A percentile compares a stretch with the other conserved stretches of the same genome.
These are phyloP conservation scores for Thunnus albacares DNA, from an alignment of 2,797 vertebrate genomes.

Conservation along the genomic window DNA sequence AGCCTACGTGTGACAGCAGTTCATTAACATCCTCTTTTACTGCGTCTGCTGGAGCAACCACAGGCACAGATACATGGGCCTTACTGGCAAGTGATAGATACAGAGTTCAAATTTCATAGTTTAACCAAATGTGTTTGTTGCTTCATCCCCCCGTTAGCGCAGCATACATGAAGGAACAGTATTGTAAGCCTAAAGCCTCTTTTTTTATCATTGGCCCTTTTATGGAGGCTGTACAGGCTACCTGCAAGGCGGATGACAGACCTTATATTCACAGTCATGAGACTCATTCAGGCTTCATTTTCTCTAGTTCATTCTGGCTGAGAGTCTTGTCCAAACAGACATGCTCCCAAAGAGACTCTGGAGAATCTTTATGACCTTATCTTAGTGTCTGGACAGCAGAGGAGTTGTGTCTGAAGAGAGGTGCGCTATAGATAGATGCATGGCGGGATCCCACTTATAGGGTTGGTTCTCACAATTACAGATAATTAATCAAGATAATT, in stretches of 20 bases:
- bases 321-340: constrained; percentile 47
- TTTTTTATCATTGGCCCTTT: constrained; percentile 39
- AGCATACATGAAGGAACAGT: constrained; percentile 14
- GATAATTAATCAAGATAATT: neutral
- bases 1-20: constrained; percentile 79
- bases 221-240: constrained; percentile 34
- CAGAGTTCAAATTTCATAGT: constrained; percentile 57
- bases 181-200: constrained; percentile 31
- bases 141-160: constrained; percentile 25
- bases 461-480: neutral
- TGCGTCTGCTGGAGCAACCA: constrained; percentile 61
- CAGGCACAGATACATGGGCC: constrained; percentile 46
- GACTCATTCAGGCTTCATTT: constrained; percentile 32
- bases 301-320: constrained; percentile 17
- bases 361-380: constrained; percentile 37
- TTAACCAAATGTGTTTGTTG: constrained; percentile 60
- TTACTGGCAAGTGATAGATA: constrained; percentile 44
- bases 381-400: constrained; percentile 34
- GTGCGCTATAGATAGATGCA: constrained; percentile 15
- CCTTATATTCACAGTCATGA: constrained; percentile 9
- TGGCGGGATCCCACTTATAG: constrained; percentile 8
- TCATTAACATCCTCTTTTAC: constrained; percentile 80
- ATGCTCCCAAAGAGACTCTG: constrained; percentile 20
- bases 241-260: constrained; percentile 40
- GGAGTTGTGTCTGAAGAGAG: constrained; percentile 17